Evolutionary conservation across 2,797 vertebrate genomes (phyloP), one percentile per base, ranked within the genome.

Genomic region (Thripadectes ignobilis): DNA sequence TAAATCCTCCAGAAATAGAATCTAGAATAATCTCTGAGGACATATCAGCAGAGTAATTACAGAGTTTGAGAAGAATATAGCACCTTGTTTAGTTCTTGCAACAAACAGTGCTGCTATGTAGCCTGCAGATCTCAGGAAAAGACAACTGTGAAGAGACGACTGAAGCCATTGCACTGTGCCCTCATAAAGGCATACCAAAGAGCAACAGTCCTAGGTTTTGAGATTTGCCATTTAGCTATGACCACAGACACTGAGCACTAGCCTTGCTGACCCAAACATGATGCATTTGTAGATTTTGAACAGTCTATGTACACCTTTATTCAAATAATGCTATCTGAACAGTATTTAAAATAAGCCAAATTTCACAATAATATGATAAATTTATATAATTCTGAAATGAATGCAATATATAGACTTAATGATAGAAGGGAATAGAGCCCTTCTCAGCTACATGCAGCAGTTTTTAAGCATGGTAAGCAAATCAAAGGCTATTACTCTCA

Each of bases 71-170:
- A 83, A 54, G 9, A 66, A 48, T 30, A 45, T 13, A 73, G 4
- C 5, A 2, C 23, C 6, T 63, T 80, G 5, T 51, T 68, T 73
- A 32, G 3, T 41, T 72, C 9, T 27, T 19, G 38, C 12, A 23
- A 22, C 3, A 63, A 27, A 39, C 0, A 3, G 27, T 24, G 21
- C 0, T 3, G 7, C 23, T 76, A 2, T 14, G 12, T 32, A 26
- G 9, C 34, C 22, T 6, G 3, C 26, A 72, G 27, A 1, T 67
- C 41, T 84, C 45, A 36, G 54, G 34, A 48, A 69, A 66, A 57
- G 13, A 71, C 39, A 10, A 21, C 12, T 48, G 46, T 48, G 30
- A 26, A 30, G 3, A 58, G 38, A 39, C 4, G 10, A 32, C 16
- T 49, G 32, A 12, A 48, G 17, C 4, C 43, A n/a, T 4, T 4